Evolutionary conservation across 2,797 vertebrate species (phyloP).

Genomic region (Channa striata): DNA sequence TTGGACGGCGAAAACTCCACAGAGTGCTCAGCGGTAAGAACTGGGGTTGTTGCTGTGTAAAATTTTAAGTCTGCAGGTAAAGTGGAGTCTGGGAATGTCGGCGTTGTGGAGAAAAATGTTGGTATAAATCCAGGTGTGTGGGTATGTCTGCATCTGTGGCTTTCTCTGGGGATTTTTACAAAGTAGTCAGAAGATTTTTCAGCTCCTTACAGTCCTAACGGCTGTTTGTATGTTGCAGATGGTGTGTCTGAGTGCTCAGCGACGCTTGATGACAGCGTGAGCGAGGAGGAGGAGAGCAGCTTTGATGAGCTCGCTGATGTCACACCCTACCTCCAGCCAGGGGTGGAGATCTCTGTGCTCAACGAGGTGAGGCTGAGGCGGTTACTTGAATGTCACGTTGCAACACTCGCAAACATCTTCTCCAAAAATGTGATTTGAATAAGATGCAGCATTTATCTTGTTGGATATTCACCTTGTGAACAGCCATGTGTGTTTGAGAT

Average conservation of each 20-base stretch:
- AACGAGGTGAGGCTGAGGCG: slow-evolving; percentile 88
- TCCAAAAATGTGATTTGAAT: slow-evolving; percentile 17
- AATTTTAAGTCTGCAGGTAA: slow-evolving; percentile 41
- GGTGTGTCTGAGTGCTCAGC: slow-evolving; percentile 84
- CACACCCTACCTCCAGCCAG: slow-evolving; percentile 92
- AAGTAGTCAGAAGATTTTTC: background rate
- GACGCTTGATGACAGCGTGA: slow-evolving; percentile 93
- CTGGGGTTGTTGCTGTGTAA: slow-evolving; percentile 27
- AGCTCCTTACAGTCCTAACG: slow-evolving; percentile 9
- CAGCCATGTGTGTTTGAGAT: slow-evolving; percentile 30
- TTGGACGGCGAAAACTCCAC: slow-evolving; percentile 87
- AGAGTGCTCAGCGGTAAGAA: slow-evolving; percentile 85
- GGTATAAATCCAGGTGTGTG: slow-evolving; percentile 25
- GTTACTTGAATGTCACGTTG: slow-evolving; percentile 23
- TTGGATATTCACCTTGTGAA: slow-evolving; percentile 4
- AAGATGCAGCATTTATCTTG: slow-evolving; percentile 29
- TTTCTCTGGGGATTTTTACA: slow-evolving; percentile 19
- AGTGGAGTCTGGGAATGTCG: slow-evolving; percentile 53
- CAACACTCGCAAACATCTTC: slow-evolving; percentile 1
- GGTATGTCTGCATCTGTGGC: slow-evolving; percentile 23
- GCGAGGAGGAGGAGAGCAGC: slow-evolving; percentile 96
- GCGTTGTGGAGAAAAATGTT: slow-evolving; percentile 36
- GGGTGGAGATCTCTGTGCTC: slow-evolving; percentile 92
- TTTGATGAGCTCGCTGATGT: slow-evolving; percentile 92
- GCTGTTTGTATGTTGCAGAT: slow-evolving; percentile 82